Conservation (phyloP, 1,140 invertebrate species). For the Stratiolaelaps scimitus region DNA sequence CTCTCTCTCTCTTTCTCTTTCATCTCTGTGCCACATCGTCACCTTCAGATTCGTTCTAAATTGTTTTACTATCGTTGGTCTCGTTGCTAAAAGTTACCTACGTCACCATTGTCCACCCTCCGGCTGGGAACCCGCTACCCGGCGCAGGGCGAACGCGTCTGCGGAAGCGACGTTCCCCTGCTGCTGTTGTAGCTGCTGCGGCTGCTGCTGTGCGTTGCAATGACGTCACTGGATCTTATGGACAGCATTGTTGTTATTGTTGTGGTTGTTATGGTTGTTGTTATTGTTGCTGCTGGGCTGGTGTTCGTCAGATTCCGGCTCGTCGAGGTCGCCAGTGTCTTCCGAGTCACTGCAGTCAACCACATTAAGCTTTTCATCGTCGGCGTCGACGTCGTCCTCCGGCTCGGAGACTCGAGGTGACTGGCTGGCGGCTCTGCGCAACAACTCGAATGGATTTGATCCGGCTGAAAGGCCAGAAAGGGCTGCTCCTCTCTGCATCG, state of each 20-base stretch:
- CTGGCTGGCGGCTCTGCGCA: slow-evolving; percentile 14
- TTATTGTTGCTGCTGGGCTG: background rate
- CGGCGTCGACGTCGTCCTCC: background rate
- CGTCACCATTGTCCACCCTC: no score
- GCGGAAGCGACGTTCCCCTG: background rate
- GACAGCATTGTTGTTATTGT: background rate
- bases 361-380: slow-evolving; percentile 23
- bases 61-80: background rate
- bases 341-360: slow-evolving; percentile 26
- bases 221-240: background rate
- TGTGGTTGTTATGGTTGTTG: background rate
- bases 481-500: slow-evolving; percentile 1
- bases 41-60: background rate
- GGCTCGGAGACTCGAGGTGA: slow-evolving; percentile 18
- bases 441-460: slow-evolving; percentile 12
- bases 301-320: background rate
- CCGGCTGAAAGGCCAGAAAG: background rate
- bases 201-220: background rate
- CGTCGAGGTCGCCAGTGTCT: background rate
- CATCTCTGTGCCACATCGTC: slow-evolving; percentile 6
- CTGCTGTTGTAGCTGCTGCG: background rate
- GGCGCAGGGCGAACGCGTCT: background rate
- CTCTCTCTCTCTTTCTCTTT: background rate
- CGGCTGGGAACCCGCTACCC: no score
- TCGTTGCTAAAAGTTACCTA: no score